Conservation (phyloP, 1,140 invertebrate genomes). For the Centruroides sculpturatus region DNA sequence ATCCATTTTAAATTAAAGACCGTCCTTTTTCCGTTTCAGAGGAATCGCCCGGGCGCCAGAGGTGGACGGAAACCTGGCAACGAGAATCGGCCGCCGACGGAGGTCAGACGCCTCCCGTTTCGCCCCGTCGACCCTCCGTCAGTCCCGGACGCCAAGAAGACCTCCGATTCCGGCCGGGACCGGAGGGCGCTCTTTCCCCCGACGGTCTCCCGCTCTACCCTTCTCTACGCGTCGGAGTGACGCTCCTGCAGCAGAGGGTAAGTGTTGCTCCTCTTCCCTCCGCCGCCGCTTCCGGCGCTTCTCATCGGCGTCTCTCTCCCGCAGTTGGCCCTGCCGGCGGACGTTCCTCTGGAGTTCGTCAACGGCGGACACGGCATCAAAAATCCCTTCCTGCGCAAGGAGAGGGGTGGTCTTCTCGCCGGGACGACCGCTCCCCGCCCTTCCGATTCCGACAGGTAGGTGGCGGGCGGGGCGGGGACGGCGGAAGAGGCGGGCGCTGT, state of each 20-base stretch:
- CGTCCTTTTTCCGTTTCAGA: too few relatives aligned
- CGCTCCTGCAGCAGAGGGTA: conserved; percentile 41
- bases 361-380: conserved; percentile 98
- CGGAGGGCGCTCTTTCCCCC: too few relatives aligned
- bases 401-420: neutral
- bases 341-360: conserved; percentile 76
- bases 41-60: too few relatives aligned
- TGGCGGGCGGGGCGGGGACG: too few relatives aligned
- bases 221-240: neutral
- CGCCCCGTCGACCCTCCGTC: too few relatives aligned
- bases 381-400: conserved; percentile 62
- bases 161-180: too few relatives aligned
- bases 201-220: neutral
- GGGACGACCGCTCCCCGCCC: neutral
- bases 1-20: too few relatives aligned
- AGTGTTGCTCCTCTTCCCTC: conserved; percentile 28
- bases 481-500: neutral
- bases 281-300: neutral
- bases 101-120: too few relatives aligned
- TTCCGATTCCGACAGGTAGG: too few relatives aligned
- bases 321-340: conserved; percentile 68
- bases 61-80: too few relatives aligned
- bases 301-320: conserved; percentile 11
- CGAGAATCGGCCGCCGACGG: too few relatives aligned
- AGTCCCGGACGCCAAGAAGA: too few relatives aligned